Percentiles rank a stretch among this genome's conserved stretches.
Evolutionary conservation across 1,140 invertebrate genomes (phyloP).

Genomic region (Leptinotarsa defecta): DNA sequence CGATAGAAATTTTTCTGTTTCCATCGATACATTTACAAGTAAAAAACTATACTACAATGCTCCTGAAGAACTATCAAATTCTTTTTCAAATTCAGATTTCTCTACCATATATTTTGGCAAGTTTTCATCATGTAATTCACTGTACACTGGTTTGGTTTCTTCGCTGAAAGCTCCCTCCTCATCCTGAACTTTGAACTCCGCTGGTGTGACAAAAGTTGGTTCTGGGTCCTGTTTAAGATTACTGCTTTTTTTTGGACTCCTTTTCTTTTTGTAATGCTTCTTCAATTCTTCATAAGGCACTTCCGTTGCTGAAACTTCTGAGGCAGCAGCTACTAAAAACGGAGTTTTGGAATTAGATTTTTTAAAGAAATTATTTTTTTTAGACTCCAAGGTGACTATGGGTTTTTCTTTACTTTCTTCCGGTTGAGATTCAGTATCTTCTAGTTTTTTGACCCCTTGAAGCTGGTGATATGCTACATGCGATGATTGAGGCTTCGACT

Average conservation of each 20-base stretch:
- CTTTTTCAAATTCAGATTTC: slow-evolving; percentile 67
- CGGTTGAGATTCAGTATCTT: slow-evolving; percentile 24
- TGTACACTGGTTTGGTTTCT: slow-evolving; percentile 68
- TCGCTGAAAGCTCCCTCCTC: slow-evolving; percentile 63
- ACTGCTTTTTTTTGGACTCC: slow-evolving; percentile 26
- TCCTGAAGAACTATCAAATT: slow-evolving; percentile 62
- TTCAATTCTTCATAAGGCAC: slow-evolving; percentile 9
- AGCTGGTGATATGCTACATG: slow-evolving; percentile 55
- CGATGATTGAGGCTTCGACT: slow-evolving; percentile 63
- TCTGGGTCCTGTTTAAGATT: slow-evolving; percentile 50
- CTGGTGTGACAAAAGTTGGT: slow-evolving; percentile 57
- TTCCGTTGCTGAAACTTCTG: slow-evolving; percentile 9
- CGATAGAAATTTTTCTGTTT: neutral
- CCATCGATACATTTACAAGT: neutral
- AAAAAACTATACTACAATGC: slow-evolving; percentile 13
- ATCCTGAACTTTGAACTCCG: slow-evolving; percentile 59
- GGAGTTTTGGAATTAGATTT: slow-evolving; percentile 30
- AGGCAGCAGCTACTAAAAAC: slow-evolving; percentile 35
- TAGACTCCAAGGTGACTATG: slow-evolving; percentile 30
- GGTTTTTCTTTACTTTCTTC: slow-evolving; percentile 24
- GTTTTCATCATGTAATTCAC: slow-evolving; percentile 64
- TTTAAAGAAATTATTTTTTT: slow-evolving; percentile 43
- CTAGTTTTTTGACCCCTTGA: slow-evolving; percentile 35
- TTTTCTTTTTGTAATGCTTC: slow-evolving; percentile 22
- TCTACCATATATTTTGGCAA: slow-evolving; percentile 71